These are phyloP conservation scores for Haplotaxodon microlepis DNA, from an alignment of 2,113 vertebrate species.

Conservation along the genomic window DNA sequence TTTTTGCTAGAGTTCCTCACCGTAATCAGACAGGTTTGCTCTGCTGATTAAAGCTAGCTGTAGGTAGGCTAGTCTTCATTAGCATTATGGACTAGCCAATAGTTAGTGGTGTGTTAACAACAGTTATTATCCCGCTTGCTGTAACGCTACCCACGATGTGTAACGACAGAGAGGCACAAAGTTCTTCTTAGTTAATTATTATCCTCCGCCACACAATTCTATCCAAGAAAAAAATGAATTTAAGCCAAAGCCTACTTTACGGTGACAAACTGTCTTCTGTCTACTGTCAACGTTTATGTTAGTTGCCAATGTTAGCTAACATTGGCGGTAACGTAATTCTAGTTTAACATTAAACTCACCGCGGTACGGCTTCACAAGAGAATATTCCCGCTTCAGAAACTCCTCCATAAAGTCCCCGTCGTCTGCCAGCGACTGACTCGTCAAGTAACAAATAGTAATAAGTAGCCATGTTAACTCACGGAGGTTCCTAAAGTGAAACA, in stretches of 20 bases:
- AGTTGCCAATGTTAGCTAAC: not conserved
- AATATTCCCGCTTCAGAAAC: slow-evolving; percentile 88
- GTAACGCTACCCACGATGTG: not conserved
- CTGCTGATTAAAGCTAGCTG: not conserved
- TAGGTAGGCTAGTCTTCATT: not conserved
- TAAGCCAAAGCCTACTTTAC: not conserved
- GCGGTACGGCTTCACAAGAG: slow-evolving; percentile 85
- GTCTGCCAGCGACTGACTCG: slow-evolving; percentile 34
- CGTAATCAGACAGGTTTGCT: not conserved
- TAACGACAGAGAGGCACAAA: not conserved
- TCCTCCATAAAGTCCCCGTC: slow-evolving; percentile 76
- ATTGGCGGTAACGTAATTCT: not conserved
- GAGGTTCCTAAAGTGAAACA: not conserved
- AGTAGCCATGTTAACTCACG: slow-evolving; percentile 10
- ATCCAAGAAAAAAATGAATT: too few species aligned
- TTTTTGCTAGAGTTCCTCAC: not conserved
- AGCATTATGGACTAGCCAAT: not conserved
- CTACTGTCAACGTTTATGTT: not conserved
- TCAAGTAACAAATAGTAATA: slow-evolving; percentile 19
- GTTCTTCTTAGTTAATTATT: slow-evolving; percentile 10
- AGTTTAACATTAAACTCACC: slow-evolving; percentile 57
- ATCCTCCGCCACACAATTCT: not conserved
- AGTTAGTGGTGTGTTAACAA: not conserved
- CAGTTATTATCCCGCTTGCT: not conserved
- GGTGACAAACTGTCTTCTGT: not conserved